Percentiles rank a stretch among this genome's conserved stretches.
These are phyloP conservation scores for Falco biarmicus DNA, from an alignment of 2,797 vertebrate genomes.

Conservation along the genomic window DNA sequence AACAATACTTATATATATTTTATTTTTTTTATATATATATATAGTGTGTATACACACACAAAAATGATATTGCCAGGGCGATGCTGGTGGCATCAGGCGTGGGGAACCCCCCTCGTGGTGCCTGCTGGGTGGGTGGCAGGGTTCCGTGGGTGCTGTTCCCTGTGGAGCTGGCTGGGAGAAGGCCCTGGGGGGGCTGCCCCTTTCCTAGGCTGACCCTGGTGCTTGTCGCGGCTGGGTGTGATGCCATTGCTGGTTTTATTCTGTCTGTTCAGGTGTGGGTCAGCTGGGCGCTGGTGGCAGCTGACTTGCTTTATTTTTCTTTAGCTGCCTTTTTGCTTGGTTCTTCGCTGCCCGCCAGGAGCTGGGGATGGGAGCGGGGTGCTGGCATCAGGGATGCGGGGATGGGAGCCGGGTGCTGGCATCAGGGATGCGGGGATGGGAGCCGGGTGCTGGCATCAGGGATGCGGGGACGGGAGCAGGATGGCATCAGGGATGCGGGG, in stretches of 20 bases:
- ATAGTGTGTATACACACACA: neutral
- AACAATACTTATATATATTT: neutral
- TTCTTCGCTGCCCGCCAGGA: neutral
- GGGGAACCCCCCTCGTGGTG: neutral
- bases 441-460: too few species aligned
- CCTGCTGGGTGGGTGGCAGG: neutral
- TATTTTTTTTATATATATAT: neutral
- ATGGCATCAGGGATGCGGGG: neutral
- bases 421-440: neutral
- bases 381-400: neutral
- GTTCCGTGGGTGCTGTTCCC: neutral
- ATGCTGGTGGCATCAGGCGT: neutral
- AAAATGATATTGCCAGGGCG: neutral
- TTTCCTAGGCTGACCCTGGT: accelerated
- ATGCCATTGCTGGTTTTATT: accelerated
- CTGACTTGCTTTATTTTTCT: neutral
- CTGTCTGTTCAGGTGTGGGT: neutral
- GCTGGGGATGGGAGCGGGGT: neutral
- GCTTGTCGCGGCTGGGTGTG: neutral
- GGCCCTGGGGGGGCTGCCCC: neutral
- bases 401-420: neutral
- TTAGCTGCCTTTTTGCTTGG: neutral
- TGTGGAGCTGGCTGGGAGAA: neutral
- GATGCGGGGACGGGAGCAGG: too few species aligned
- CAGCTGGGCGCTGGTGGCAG: neutral